A percentile compares a stretch with the other conserved stretches of the same genome.
phyloP scores from a whole-genome alignment of 2,797 vertebrate genomes.

The Lateolabrax maculatus region DNA sequence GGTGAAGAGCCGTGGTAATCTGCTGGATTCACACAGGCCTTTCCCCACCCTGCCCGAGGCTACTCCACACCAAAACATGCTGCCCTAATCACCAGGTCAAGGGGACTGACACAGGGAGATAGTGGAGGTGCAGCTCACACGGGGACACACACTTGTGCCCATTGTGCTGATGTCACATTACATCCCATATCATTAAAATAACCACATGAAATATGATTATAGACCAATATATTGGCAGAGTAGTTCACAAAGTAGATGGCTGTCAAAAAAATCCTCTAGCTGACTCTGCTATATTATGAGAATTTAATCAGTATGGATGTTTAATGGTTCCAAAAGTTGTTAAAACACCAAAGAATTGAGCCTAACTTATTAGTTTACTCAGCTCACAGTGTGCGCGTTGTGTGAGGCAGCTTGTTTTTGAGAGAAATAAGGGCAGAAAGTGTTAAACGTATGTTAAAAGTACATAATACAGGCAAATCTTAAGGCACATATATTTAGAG shows the following conservation, averaged over 20 bases:
- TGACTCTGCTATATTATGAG: neutral
- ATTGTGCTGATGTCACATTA: conserved; percentile 45
- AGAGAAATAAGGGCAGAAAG: neutral
- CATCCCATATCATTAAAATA: conserved; percentile 32
- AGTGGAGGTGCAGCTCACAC: conserved; percentile 67
- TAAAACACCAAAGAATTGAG: neutral
- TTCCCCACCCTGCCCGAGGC: conserved; percentile 82
- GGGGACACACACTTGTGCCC: conserved; percentile 36
- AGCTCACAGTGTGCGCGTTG: neutral
- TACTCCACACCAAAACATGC: conserved; percentile 72
- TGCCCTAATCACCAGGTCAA: conserved; percentile 76
- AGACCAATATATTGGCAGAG: neutral
- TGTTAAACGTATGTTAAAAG: neutral
- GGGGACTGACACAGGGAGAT: conserved; percentile 77
- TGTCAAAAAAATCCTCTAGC: neutral
- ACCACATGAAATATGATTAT: conserved; percentile 21
- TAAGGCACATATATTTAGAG: neutral
- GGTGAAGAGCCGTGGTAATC: conserved; percentile 82
- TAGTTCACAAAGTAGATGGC: neutral
- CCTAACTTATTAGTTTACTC: neutral
- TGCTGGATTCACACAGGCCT: conserved; percentile 84
- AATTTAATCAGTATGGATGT: neutral
- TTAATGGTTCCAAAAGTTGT: neutral
- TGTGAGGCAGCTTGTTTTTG: neutral
- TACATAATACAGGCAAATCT: too few species aligned